phyloP scores from a whole-genome alignment of 2,797 vertebrate genomes.

The Pangasius djambal region DNA sequence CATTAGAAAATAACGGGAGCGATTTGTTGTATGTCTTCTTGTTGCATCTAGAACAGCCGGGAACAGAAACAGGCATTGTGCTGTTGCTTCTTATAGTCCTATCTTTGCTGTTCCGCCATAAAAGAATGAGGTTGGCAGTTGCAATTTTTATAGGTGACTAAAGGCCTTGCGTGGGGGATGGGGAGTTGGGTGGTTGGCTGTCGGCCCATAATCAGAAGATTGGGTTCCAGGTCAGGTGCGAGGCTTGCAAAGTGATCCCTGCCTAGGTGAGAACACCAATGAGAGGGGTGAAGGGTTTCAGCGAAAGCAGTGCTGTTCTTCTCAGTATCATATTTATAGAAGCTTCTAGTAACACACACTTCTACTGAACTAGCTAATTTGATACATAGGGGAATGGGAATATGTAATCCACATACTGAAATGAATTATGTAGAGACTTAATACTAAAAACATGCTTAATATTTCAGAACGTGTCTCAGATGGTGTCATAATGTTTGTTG shows the following conservation, averaged over 20 bases:
- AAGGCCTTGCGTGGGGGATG: conserved; percentile 1
- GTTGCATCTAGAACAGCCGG: conserved; percentile 38
- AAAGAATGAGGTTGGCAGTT: conserved; percentile 5
- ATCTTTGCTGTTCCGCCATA: conserved; percentile 1
- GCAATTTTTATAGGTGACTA: conserved; percentile 13
- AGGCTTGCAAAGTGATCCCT: conserved; percentile 63
- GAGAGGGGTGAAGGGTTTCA: conserved; percentile 57
- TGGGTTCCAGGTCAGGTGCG: conserved; percentile 48
- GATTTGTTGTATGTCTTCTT: conserved; percentile 59
- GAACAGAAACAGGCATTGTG: conserved; percentile 37
- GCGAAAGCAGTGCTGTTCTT: conserved; percentile 25
- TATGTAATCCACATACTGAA: conserved; percentile 9
- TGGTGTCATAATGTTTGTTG: conserved; percentile 10
- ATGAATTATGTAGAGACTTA: background rate
- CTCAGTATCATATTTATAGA: conserved; percentile 9
- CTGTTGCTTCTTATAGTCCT: conserved; percentile 6
- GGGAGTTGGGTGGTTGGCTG: conserved; percentile 13
- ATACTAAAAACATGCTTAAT: conserved; percentile 20
- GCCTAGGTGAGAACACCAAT: conserved; percentile 51
- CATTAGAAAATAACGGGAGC: conserved; percentile 58
- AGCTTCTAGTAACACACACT: conserved; percentile 1
- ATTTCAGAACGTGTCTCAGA: background rate
- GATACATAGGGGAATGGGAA: background rate
- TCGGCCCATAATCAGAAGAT: conserved; percentile 41
- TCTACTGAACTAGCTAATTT: background rate